phyloP scores from a whole-genome alignment of 1,140 invertebrate species.

The Luehdorfia chinensis region DNA sequence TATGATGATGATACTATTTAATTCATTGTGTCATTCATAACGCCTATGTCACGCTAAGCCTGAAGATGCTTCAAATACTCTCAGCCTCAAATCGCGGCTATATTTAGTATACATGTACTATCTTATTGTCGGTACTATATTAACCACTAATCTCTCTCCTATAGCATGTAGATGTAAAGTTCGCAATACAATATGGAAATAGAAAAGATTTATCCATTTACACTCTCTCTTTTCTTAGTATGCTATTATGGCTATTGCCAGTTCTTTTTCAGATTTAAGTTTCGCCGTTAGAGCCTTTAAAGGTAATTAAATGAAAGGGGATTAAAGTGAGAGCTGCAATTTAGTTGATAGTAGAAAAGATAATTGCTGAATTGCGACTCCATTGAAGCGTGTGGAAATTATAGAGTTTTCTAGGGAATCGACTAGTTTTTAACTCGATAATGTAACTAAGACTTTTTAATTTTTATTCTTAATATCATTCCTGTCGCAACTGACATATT shows the following conservation, averaged over 20 bases:
- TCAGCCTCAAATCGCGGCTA: too few species aligned
- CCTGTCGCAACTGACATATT: too few species aligned
- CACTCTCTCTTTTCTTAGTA: constrained; percentile 9
- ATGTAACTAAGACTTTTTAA: too few species aligned
- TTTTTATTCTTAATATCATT: too few species aligned
- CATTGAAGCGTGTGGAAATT: constrained; percentile 13
- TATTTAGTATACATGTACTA: too few species aligned
- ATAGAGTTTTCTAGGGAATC: constrained; percentile 7
- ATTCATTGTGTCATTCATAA: too few species aligned
- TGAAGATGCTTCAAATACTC: too few species aligned
- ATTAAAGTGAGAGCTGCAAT: constrained; percentile 17
- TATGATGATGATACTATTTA: too few species aligned
- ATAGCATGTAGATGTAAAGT: constrained; percentile 1
- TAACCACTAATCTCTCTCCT: too few species aligned
- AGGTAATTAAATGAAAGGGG: constrained; percentile 14
- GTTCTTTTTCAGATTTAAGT: constrained; percentile 16
- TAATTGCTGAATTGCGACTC: constrained; percentile 17
- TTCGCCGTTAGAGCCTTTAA: constrained; percentile 16
- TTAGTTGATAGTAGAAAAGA: constrained; percentile 17
- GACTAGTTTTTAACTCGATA: constrained; percentile 8
- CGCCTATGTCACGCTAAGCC: too few species aligned
- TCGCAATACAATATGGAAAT: constrained; percentile 15
- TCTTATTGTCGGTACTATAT: too few species aligned
- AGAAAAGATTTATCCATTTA: constrained; percentile 14
- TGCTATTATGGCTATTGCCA: constrained; percentile 14